These are phyloP conservation scores for Pipistrellus pipistrellus DNA, from an alignment of 2,797 vertebrate genomes.

Conservation along the genomic window DNA sequence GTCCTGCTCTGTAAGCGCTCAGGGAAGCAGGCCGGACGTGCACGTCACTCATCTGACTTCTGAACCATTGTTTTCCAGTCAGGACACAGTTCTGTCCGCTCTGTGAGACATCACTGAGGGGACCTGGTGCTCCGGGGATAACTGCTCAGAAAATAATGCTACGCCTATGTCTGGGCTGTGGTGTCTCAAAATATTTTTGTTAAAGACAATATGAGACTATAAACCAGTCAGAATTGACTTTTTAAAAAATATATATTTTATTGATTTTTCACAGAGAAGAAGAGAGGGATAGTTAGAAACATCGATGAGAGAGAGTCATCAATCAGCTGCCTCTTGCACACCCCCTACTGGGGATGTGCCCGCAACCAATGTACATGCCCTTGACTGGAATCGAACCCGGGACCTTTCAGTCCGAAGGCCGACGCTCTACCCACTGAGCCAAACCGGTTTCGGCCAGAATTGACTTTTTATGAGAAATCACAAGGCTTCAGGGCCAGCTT, in stretches of 20 bases:
- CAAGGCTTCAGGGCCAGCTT: neutral
- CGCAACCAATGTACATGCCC: no score
- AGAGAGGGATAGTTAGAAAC: no score
- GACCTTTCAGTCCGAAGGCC: no score
- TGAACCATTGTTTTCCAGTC: neutral
- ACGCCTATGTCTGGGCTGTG: neutral
- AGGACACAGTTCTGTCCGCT: neutral
- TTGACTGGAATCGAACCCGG: no score
- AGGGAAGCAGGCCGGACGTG: neutral
- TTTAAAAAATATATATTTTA: no score
- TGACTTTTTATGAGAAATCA: neutral
- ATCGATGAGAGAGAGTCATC: no score
- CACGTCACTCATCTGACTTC: neutral
- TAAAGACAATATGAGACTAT: neutral
- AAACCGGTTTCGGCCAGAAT: neutral
- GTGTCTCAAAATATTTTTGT: neutral
- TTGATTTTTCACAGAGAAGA: no score
- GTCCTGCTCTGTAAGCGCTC: neutral
- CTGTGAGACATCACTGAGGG: neutral
- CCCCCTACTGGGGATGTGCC: no score
- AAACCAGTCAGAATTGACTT: neutral
- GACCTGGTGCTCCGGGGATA: neutral
- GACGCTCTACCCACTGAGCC: no score
- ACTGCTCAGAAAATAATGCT: neutral
- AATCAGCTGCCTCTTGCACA: no score